Base-by-base conservation (phyloP, 1,140 invertebrate genomes). In the Drosophila dunni region DNA sequence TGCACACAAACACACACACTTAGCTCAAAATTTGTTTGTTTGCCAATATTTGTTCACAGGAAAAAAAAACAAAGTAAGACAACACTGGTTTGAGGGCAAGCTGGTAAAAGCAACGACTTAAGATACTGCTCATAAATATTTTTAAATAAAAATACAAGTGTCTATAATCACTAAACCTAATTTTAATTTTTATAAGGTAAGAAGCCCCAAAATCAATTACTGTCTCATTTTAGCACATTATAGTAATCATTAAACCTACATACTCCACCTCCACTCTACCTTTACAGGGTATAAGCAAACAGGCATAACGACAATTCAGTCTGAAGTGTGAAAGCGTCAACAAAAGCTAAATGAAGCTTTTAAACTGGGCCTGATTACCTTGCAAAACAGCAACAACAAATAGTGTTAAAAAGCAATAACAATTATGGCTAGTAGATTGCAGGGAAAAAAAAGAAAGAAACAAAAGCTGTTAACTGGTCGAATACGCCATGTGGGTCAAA, bases 251-350 rank as follows among this genome's bases (percentile, higher is more conserved):
- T n/a, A 29, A 5, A 34, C n/a, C 34, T 10, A 9, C 6, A 36
- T 54, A 40, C 38, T 11, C 38, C 9, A 40, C 4, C 4, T 40
- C 9, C 3, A 9, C 24, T 8, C 1, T 7, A 51, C 13, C 6
- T 11, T 42, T 42, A 40, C 2, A 64, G 67, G 63, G 63, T 71
- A 51, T 42, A 10, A 6, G 9, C 17, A 57, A 38, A 24, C 15
- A 57, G 33, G 15, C 11, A 56, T 48, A 42, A 53, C 29, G n/a
- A 38, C 15, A 7, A 20, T n/a, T 13, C 15, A 48, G 17, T 44
- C 42, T n/a, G 29, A 70, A 44, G 62, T 66, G 69, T 72, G 62
- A 72, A 71, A 51, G 51, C 45, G 68, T 56, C 60, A 70, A 40
- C 66, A 66, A 62, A 61, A 29, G 24, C 24, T 5, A 63, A 46